Conservation (phyloP, 2,113 vertebrate species). For the Anguilla japonica region DNA sequence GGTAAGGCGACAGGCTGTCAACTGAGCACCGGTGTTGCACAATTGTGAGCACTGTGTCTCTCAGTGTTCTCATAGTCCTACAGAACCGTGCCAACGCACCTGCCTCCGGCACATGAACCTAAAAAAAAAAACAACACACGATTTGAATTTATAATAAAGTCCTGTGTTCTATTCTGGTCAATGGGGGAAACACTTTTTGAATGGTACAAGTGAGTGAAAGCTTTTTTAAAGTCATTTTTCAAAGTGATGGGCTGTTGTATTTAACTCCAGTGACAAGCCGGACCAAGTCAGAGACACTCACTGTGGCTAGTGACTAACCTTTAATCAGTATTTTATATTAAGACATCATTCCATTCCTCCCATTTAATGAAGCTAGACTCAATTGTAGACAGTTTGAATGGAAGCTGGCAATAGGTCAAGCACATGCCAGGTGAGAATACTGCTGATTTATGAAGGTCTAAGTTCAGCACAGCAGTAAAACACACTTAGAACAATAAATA, state of each 20-base stretch:
- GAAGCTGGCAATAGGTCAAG: not conserved
- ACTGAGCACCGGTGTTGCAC: too few species aligned
- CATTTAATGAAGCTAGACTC: not conserved
- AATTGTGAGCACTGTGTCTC: too few species aligned
- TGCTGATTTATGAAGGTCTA: not conserved
- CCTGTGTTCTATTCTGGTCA: too few species aligned
- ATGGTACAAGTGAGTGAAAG: not conserved
- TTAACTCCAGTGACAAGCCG: not conserved
- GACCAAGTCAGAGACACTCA: not conserved
- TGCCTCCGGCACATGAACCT: too few species aligned
- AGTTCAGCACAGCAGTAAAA: not conserved
- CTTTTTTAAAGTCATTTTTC: not conserved
- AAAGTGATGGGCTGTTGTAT: not conserved
- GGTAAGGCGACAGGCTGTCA: too few species aligned
- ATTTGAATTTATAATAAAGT: too few species aligned
- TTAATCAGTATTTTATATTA: not conserved
- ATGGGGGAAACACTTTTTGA: not conserved
- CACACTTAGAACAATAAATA: not conserved
- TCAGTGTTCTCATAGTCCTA: too few species aligned
- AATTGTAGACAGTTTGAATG: not conserved
- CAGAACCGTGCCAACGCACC: too few species aligned
- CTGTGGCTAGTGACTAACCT: not conserved
- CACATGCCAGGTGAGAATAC: not conserved
- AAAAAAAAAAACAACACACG: too few species aligned
- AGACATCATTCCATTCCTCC: not conserved